Percentiles rank a stretch among this genome's conserved stretches.
These are phyloP conservation scores for Bombylius major DNA, from an alignment of 2,888 invertebrate species.

Conservation along the genomic window DNA sequence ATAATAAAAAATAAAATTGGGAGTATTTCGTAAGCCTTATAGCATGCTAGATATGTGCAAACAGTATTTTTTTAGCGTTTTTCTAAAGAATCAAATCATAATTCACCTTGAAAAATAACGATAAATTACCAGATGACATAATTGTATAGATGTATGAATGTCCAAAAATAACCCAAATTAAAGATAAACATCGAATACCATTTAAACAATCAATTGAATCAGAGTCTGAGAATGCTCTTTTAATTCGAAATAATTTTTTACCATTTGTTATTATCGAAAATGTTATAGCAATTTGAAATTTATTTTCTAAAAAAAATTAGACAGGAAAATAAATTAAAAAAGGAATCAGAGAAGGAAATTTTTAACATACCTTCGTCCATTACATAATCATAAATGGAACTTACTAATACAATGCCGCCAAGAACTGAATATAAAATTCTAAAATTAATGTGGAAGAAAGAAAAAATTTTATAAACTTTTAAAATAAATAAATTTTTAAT, in stretches of 20 bases:
- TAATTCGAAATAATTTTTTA: constrained; percentile 2
- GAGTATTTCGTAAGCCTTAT: too few relatives aligned
- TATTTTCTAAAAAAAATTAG: constrained; percentile 6
- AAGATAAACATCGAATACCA: constrained; percentile 35
- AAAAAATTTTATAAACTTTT: too few relatives aligned
- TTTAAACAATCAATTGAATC: constrained; percentile 32
- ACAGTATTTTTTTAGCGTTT: too few relatives aligned
- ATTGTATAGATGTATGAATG: constrained; percentile 18
- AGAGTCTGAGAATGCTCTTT: constrained; percentile 9
- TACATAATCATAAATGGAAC: constrained; percentile 13
- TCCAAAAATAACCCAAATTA: constrained; percentile 36
- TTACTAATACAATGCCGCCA: constrained; percentile 4
- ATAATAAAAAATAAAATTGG: too few relatives aligned
- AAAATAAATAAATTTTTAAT: too few relatives aligned
- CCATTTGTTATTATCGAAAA: constrained; percentile 22
- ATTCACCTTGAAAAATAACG: too few relatives aligned
- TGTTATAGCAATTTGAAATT: constrained; percentile 9
- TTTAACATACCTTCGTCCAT: background rate
- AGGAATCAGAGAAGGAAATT: too few relatives aligned
- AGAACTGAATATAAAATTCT: constrained; percentile 2
- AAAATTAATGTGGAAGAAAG: background rate
- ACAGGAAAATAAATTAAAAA: background rate
- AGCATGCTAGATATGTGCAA: too few relatives aligned
- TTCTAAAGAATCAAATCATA: too few relatives aligned
- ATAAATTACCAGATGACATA: too few relatives aligned